These are phyloP conservation scores for Macrotus californicus DNA, from an alignment of 2,113 vertebrate species.

Conservation along the genomic window DNA sequence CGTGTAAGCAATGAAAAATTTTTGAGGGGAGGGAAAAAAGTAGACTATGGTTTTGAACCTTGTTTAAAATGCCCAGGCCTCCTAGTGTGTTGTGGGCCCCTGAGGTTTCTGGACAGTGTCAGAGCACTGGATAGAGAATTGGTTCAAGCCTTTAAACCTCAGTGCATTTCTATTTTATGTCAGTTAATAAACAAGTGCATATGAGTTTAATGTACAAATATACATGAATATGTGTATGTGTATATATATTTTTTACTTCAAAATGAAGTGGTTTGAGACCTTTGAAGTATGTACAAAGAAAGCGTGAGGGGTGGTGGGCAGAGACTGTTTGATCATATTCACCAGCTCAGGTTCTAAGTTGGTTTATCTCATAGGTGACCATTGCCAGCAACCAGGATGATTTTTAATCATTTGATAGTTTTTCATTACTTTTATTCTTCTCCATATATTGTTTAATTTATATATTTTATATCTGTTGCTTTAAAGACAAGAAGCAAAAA, in stretches of 20 bases:
- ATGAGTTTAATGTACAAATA: neutral
- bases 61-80: neutral
- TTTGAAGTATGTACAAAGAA: neutral
- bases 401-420: neutral
- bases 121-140: neutral
- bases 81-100: neutral
- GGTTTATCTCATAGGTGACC: neutral
- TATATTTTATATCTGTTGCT: neutral
- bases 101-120: neutral
- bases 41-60: neutral
- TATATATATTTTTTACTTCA: neutral
- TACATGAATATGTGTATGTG: neutral
- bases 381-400: neutral
- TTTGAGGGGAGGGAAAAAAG: neutral
- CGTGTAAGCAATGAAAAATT: neutral
- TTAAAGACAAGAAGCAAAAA: slow-evolving; percentile 38
- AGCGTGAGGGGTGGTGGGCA: neutral
- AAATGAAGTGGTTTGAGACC: neutral
- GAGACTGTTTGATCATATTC: neutral
- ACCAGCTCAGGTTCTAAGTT: neutral
- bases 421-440: neutral
- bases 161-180: neutral
- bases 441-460: neutral
- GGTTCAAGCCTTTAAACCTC: neutral
- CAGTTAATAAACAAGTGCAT: neutral